Evolutionary conservation across 2,113 vertebrate genomes (phyloP).

Genomic region (Apodemus sylvaticus): DNA sequence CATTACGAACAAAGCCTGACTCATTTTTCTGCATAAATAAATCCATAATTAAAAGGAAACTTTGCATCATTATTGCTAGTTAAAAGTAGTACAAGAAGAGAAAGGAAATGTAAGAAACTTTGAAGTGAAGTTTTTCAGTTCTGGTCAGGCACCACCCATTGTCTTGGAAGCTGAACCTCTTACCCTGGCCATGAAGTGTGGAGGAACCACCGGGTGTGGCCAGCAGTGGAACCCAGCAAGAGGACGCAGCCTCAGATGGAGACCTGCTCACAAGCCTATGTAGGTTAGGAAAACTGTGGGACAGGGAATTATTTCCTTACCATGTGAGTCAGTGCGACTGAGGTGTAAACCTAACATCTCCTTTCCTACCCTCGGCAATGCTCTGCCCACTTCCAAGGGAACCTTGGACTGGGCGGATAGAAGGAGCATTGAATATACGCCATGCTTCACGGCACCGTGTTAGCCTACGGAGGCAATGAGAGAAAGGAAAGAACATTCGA

Average conservation of each 20-base stretch:
- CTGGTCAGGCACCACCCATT: background rate
- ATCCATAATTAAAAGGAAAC: conserved; percentile 55
- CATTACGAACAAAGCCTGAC: conserved; percentile 43
- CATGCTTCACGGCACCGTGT: background rate
- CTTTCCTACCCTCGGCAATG: background rate
- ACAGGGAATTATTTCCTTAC: background rate
- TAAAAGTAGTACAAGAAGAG: conserved; percentile 16
- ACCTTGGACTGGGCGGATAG: background rate
- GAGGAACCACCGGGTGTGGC: background rate
- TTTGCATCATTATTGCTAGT: conserved; percentile 43
- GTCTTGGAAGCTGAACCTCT: background rate
- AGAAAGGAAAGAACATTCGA: background rate
- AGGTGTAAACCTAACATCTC: background rate
- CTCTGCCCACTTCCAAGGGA: background rate
- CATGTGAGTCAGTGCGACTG: background rate
- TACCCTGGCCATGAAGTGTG: background rate
- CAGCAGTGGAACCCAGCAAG: background rate
- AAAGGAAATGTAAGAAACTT: conserved; percentile 33
- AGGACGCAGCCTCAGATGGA: background rate
- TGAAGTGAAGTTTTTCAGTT: conserved; percentile 42
- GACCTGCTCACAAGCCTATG: background rate
- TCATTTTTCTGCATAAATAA: conserved; percentile 65
- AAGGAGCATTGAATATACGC: background rate
- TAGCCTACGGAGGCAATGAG: background rate
- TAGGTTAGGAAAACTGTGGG: background rate